Base-by-base conservation (phyloP, 2,888 invertebrate species). In the Thecophora atra region DNA sequence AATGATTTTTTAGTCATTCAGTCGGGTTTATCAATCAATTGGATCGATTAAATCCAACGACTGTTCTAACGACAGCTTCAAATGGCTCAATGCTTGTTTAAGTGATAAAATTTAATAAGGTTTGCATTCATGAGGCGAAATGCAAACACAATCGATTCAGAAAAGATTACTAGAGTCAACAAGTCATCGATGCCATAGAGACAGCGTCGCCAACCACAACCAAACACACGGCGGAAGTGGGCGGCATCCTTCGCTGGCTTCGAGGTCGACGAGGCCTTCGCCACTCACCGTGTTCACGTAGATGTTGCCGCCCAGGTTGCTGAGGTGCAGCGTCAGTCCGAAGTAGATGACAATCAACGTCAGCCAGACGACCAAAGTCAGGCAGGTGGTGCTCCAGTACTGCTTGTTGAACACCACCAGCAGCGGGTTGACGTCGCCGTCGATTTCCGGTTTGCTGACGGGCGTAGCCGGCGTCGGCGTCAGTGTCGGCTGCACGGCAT, bases 321-420 rank as follows among this genome's bases (percentile, higher is more conserved):
- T 91, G 51, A 94, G 88, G 82, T 94, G 94, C 66, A 94, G 86
- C 65, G 93, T 89, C n/a, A 94, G 86, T 2, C 94, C 94, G 77
- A 94, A 94, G 83, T 94, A 94, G 0, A 92, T 91, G 64, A 94
- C 89, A 73, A 94, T 92, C 82, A 93, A 90, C 37, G 91, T 88
- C 82, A 93, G 91, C 94, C 94, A 94, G 66, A 91, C 89, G 42
- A 92, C 81, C 78, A 92, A 90, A 26, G 92, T 87, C 72, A 92
- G 89, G 26, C 92, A 86, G 0, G 93, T 93, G 75, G 90, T 91
- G 80, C 90, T 91, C 76, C 91, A 86, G 79, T 93, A 89, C 74
- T 86, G 84, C 47, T 91, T 90, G 80, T 88, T 89, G 81, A 93
- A 92, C 0, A 93, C 88, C 81, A 93, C 91, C 44, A 89, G 77